These are phyloP conservation scores for Holacanthus passer DNA, from an alignment of 2,113 vertebrate genomes.

Conservation along the genomic window DNA sequence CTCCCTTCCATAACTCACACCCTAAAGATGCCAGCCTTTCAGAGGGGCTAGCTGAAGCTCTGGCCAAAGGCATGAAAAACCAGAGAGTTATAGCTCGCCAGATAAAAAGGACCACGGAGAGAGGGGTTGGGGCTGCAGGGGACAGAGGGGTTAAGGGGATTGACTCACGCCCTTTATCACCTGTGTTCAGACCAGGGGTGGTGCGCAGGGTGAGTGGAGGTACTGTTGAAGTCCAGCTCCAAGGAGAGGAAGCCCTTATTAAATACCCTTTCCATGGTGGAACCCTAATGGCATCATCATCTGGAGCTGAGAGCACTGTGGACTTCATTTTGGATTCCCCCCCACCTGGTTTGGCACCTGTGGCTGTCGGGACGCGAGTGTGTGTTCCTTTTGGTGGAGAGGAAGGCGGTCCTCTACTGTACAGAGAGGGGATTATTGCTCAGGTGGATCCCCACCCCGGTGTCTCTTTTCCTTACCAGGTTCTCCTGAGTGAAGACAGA, in stretches of 20 bases:
- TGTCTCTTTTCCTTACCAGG: constrained; percentile 89
- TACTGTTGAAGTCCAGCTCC: constrained; percentile 87
- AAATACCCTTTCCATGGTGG: constrained; percentile 85
- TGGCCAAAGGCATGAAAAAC: constrained; percentile 87
- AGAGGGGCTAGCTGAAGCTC: constrained; percentile 77
- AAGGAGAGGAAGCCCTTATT: constrained; percentile 83
- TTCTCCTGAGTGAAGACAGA: constrained; percentile 77
- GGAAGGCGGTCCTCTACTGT: constrained; percentile 81
- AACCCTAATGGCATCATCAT: constrained; percentile 49
- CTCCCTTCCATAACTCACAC: constrained; percentile 46
- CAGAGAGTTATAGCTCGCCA: constrained; percentile 89
- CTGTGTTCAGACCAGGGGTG: constrained; percentile 86
- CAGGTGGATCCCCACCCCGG: constrained; percentile 88
- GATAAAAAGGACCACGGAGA: constrained; percentile 61
- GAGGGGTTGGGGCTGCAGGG: constrained; percentile 49
- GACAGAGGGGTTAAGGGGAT: constrained; percentile 42
- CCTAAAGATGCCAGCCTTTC: constrained; percentile 57
- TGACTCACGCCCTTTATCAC: constrained; percentile 44
- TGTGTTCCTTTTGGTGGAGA: constrained; percentile 89
- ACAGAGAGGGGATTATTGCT: constrained; percentile 88
- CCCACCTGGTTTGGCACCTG: constrained; percentile 82
- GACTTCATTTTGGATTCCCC: constrained; percentile 88
- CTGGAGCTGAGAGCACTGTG: constrained; percentile 59
- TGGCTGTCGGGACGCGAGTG: constrained; percentile 85
- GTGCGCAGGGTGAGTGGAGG: constrained; percentile 87